Base-by-base conservation (phyloP, 2,113 vertebrate species). In the Equus przewalskii region DNA sequence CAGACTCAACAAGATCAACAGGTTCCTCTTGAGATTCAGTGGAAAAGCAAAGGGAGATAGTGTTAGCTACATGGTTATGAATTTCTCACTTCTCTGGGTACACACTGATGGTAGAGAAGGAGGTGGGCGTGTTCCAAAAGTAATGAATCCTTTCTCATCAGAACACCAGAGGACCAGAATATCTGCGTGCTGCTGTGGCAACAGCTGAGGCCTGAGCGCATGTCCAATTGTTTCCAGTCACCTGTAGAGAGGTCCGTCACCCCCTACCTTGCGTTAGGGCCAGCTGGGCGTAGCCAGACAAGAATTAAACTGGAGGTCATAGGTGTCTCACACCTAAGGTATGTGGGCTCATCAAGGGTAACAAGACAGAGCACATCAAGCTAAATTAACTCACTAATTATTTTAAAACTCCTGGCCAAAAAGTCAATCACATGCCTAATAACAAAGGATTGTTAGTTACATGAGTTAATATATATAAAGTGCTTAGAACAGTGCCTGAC, bases 381-480 rank as follows among this genome's bases (percentile, higher is more conserved):
- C 36, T 87, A 44, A 87, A 56, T 69, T 49, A 69, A 82, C 51
- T 96, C 30, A 81, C 12, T 12, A 64, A 1, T 67, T 44, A 46
- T 69, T 91, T 94, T 67, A n/a, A 89, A 94, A 64, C 41, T 80
- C 26, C 28, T 12, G 90, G 49, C 51, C 92, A 30, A 92, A 54
- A 86, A 80, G 33, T 64, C 30, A 51, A 8, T 83, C 89, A 80
- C n/a, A n/a, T 67, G 51, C 36, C 41, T 91, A 95, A 58, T 67
- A 67, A 60, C 26, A 73, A 51, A 94, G 51, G 18, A 19, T 85
- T 81, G 85, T 19, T 80, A 41, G 62, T 18, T 72, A 82, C 30
- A 64, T 60, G 41, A 89, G 79, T 92, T 82, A 56, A 36, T 83
- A 26, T 28, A 36, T 72, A 49, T 60, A 70, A 75, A 92, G 44